A percentile compares a stretch with the other conserved stretches of the same genome.
Evolutionary conservation across 2,113 vertebrate genomes (phyloP).

Genomic region (Casuarius casuarius): DNA sequence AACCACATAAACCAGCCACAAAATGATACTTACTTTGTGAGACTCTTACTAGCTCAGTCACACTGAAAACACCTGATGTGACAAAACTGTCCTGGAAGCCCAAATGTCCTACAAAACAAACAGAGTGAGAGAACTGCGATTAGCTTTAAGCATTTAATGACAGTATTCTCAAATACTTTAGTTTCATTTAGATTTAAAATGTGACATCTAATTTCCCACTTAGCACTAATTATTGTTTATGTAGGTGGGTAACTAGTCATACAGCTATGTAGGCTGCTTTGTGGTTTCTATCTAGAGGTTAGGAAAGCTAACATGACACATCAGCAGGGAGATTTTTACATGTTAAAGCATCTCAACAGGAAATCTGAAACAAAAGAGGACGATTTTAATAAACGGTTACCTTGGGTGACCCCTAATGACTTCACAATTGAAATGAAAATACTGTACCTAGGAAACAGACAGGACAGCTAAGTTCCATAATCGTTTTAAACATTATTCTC

Average conservation of each 20-base stretch:
- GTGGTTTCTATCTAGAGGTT: conserved; percentile 71
- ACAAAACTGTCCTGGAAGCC: conserved; percentile 99
- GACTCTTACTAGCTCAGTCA: conserved; percentile 96
- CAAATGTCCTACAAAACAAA: conserved; percentile 92
- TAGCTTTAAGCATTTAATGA: conserved; percentile 60
- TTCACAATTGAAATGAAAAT: conserved; percentile 73
- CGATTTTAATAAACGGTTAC: conserved; percentile 77
- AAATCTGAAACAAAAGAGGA: conserved; percentile 81
- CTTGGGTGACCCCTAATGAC: conserved; percentile 75
- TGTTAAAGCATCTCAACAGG: conserved; percentile 76
- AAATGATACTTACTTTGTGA: conserved; percentile 93
- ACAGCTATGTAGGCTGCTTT: conserved; percentile 59
- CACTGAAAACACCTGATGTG: conserved; percentile 97
- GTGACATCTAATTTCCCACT: conserved; percentile 68
- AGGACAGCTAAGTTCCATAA: conserved; percentile 66
- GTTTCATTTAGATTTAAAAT: conserved; percentile 66
- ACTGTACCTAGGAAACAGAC: conserved; percentile 66
- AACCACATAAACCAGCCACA: conserved; percentile 14
- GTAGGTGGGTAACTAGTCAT: conserved; percentile 75
- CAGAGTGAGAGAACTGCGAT: conserved; percentile 65
- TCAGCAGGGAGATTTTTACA: conserved; percentile 76
- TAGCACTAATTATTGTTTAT: conserved; percentile 62
- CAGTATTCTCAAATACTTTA: conserved; percentile 64
- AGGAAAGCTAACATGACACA: conserved; percentile 72
- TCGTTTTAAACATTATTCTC: conserved; percentile 74